Percentiles rank a stretch among this genome's conserved stretches.
Evolutionary conservation across 2,888 invertebrate genomes (phyloP).

Genomic region (Philereme transversata): DNA sequence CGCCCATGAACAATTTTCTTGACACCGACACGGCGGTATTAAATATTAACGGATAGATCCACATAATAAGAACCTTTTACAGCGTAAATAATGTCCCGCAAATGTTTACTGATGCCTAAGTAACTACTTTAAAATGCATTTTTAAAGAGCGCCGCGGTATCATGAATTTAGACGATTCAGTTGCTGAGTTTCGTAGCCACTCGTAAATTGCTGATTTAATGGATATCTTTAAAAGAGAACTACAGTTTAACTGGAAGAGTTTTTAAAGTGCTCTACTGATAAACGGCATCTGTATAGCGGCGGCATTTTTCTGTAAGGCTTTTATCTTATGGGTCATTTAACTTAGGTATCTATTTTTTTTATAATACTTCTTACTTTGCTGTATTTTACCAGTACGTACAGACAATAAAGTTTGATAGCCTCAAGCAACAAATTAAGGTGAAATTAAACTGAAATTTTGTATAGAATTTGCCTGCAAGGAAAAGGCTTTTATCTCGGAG

Average conservation of each 20-base stretch:
- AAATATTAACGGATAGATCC: no score
- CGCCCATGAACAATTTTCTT: background rate
- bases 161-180: conserved; percentile 8
- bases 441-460: background rate
- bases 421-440: background rate
- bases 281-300: conserved; percentile 54
- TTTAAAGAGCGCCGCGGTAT: conserved; percentile 17
- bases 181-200: conserved; percentile 1
- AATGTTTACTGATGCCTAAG: conserved; percentile 9
- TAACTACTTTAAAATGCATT: conserved; percentile 18
- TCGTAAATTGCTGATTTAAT: background rate
- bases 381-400: no score
- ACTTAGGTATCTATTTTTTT: no score
- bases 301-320: conserved; percentile 5
- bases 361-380: no score
- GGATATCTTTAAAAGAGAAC: conserved; percentile 4
- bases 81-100: background rate
- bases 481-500: conserved; percentile 52
- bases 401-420: no score
- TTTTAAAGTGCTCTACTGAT: conserved; percentile 54
- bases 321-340: no score
- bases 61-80: no score
- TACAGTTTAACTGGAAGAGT: conserved; percentile 33
- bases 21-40: no score
- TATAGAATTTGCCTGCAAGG: conserved; percentile 6